phyloP scores from a whole-genome alignment of 2,113 vertebrate species.

The Burhinus bistriatus region DNA sequence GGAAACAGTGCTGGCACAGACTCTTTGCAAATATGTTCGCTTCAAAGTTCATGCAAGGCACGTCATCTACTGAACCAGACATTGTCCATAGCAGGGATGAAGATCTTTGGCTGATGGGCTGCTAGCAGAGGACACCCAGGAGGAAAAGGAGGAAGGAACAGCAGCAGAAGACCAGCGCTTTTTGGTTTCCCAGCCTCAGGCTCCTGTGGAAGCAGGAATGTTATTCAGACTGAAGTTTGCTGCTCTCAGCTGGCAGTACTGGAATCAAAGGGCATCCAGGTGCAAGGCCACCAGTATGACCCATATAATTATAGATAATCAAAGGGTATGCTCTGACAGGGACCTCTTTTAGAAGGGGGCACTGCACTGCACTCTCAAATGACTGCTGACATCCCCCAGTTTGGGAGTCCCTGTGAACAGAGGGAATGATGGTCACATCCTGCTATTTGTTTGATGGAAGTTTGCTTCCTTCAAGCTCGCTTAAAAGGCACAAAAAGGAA shows the following conservation, averaged over 20 bases:
- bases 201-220: constrained; percentile 9
- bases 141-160: neutral
- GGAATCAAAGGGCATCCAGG: neutral
- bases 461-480: neutral
- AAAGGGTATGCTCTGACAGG: neutral
- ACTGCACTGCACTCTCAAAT: neutral
- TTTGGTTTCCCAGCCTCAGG: neutral
- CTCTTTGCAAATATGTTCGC: constrained; percentile 83
- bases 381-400: neutral
- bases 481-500: neutral
- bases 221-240: neutral
- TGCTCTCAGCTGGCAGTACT: neutral
- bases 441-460: neutral
- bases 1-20: constrained; percentile 83
- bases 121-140: neutral
- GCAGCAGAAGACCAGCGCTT: constrained; percentile 1
- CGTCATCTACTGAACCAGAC: constrained; percentile 65
- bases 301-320: neutral
- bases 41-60: constrained; percentile 78
- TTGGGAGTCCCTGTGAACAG: neutral
- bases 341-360: neutral
- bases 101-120: neutral
- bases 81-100: constrained; percentile 65
- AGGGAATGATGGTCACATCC: neutral
- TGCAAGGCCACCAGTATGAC: neutral